Evolutionary conservation across 2,113 vertebrate species (phyloP).

Genomic region (Aplodontia rufa): DNA sequence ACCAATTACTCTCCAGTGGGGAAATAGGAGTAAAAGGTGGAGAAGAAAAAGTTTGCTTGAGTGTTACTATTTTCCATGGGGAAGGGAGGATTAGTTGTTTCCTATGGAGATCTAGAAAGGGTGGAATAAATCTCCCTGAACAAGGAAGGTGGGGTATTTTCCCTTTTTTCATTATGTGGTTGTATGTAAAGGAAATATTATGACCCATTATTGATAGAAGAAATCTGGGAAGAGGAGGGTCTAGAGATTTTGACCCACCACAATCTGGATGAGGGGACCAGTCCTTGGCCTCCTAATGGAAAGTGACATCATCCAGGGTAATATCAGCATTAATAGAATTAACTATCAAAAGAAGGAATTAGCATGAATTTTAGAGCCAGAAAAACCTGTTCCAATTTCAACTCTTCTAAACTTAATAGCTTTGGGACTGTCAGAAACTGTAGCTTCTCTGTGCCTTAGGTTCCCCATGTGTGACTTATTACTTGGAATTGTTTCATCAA

Average conservation of each 20-base stretch:
- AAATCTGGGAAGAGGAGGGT: background rate
- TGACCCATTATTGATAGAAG: background rate
- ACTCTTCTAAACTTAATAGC: background rate
- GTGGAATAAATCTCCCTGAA: background rate
- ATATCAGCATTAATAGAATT: background rate
- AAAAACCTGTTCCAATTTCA: background rate
- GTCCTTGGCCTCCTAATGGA: background rate
- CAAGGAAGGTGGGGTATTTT: background rate
- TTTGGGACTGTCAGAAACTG: background rate
- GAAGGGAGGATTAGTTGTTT: background rate
- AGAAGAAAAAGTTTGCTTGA: background rate
- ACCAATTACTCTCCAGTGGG: background rate
- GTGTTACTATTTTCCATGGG: background rate
- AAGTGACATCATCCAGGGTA: background rate
- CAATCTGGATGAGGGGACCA: background rate
- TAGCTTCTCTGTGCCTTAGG: background rate
- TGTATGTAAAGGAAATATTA: background rate
- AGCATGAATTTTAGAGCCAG: background rate
- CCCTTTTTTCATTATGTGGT: background rate
- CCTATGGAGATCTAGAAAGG: background rate
- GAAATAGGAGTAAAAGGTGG: background rate
- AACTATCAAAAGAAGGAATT: background rate
- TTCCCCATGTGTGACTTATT: conserved; percentile 13
- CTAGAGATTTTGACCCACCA: conserved; percentile 7
- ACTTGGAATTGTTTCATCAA: conserved; percentile 12